A percentile compares a stretch with the other conserved stretches of the same genome.
Conservation (phyloP, 1,140 invertebrate genomes). For the Muscidifurax raptorellus region DNA sequence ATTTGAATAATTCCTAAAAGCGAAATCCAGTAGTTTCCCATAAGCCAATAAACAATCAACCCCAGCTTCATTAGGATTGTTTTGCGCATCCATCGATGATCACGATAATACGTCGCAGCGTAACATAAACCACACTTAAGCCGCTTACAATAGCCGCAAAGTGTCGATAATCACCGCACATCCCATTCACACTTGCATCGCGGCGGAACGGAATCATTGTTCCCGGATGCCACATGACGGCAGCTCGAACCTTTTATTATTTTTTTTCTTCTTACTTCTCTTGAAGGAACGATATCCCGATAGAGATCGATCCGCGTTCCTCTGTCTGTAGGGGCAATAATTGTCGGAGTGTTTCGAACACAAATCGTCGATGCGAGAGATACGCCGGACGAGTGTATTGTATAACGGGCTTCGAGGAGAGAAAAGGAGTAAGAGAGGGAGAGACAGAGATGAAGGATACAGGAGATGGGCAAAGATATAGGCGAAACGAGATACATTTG, state of each 20-base stretch:
- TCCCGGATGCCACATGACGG: neutral
- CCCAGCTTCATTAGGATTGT: too few relatives aligned
- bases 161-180: conserved; percentile 1
- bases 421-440: neutral
- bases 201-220: conserved; percentile 6
- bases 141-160: conserved; percentile 5
- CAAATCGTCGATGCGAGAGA: conserved; percentile 23
- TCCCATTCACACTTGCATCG: conserved; percentile 7
- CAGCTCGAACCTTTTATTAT: neutral
- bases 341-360: conserved; percentile 26
- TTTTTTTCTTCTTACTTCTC: neutral
- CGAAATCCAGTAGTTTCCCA: too few relatives aligned
- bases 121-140: neutral
- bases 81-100: neutral
- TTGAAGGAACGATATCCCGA: neutral
- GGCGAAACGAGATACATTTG: conserved; percentile 22
- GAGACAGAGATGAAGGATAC: neutral
- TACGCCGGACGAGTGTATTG: conserved; percentile 9
- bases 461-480: neutral
- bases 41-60: too few relatives aligned
- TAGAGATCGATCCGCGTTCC: neutral
- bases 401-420: neutral
- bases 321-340: conserved; percentile 16
- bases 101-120: neutral
- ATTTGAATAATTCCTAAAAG: too few relatives aligned